Conservation (phyloP, 2,113 vertebrate species). For the Forbesichthys agassizii region DNA sequence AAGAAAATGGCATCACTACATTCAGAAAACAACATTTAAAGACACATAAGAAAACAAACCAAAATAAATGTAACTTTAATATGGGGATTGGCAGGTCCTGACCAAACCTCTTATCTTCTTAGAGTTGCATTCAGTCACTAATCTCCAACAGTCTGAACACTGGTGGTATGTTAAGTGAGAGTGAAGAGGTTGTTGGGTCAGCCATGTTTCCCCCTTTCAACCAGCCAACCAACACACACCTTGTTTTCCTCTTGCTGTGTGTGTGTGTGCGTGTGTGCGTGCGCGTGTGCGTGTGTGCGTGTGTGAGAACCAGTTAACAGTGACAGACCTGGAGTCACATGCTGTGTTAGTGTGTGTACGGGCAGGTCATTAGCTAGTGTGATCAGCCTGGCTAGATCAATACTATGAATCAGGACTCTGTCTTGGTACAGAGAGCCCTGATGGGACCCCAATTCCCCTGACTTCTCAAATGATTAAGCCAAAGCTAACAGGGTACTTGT, state of each 20-base stretch:
- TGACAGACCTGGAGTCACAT: conserved; percentile 27
- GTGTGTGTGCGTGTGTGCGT: conserved; percentile 23
- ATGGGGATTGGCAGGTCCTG: too few species aligned
- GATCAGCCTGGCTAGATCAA: conserved; percentile 45
- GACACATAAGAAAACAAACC: too few species aligned
- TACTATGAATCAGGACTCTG: neutral
- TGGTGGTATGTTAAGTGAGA: conserved; percentile 55
- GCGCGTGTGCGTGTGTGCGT: conserved; percentile 32
- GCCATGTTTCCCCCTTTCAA: conserved; percentile 21
- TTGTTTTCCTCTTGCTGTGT: conserved; percentile 16
- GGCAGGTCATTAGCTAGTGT: conserved; percentile 36
- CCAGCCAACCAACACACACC: neutral
- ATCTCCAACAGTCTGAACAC: conserved; percentile 31
- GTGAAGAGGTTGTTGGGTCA: conserved; percentile 37
- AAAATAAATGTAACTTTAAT: too few species aligned
- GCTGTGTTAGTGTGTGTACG: conserved; percentile 21
- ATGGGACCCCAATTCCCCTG: neutral
- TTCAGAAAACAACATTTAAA: too few species aligned
- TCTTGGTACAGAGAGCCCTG: neutral
- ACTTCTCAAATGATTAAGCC: neutral
- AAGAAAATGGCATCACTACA: neutral
- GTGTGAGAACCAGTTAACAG: conserved; percentile 33
- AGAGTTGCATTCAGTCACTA: conserved; percentile 8
- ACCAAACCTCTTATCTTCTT: conserved; percentile 4
- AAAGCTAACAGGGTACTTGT: neutral